Percentiles rank a stretch among this genome's conserved stretches.
These are phyloP conservation scores for Ophiodon elongatus DNA, from an alignment of 2,113 vertebrate genomes.

Conservation along the genomic window DNA sequence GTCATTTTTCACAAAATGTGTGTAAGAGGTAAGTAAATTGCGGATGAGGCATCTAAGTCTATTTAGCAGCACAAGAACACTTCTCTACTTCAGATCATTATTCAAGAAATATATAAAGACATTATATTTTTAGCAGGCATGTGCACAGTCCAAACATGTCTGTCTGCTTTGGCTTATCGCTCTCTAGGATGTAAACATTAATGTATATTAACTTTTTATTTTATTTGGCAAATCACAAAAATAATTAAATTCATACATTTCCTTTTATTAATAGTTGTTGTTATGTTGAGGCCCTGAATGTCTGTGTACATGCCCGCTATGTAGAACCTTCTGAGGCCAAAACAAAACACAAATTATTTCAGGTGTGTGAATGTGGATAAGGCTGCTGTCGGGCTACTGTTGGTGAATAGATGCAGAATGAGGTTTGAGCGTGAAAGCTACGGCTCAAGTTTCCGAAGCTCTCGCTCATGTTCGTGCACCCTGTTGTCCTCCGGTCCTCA, in stretches of 20 bases:
- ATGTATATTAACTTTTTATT: background rate
- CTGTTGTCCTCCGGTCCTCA: constrained; percentile 16
- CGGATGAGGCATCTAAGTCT: constrained; percentile 65
- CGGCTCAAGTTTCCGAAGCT: constrained; percentile 31
- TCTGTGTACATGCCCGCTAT: constrained; percentile 18
- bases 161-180: constrained; percentile 30
- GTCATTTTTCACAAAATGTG: constrained; percentile 29
- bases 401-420: constrained; percentile 9
- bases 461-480: background rate
- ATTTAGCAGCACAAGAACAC: constrained; percentile 66
- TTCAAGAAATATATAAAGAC: constrained; percentile 53
- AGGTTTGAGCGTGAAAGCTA: constrained; percentile 62
- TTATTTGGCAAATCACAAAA: constrained; percentile 28
- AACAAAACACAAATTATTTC: background rate
- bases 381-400: constrained; percentile 55
- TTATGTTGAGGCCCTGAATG: background rate
- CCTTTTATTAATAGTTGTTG: background rate
- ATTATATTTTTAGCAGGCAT: constrained; percentile 25
- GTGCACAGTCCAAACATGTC: constrained; percentile 38
- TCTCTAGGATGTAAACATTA: constrained; percentile 30
- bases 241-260: background rate
- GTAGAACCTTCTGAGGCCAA: constrained; percentile 1
- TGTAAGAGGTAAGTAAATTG: constrained; percentile 50
- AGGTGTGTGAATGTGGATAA: constrained; percentile 31
- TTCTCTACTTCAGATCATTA: constrained; percentile 35